These are phyloP conservation scores for Drosophila serrata DNA, from an alignment of 1,140 invertebrate species.

Conservation along the genomic window DNA sequence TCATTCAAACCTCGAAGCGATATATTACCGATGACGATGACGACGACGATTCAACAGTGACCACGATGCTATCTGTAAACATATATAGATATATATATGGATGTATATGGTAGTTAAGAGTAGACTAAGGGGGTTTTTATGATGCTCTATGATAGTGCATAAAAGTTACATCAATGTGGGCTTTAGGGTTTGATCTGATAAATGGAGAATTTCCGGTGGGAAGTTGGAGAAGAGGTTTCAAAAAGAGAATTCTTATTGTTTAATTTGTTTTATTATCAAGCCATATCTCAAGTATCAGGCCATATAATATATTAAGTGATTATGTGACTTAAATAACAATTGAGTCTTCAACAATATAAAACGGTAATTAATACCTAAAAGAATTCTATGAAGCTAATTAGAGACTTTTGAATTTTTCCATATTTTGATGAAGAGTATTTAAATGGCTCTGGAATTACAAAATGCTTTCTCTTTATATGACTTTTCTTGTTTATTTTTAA, in stretches of 20 bases:
- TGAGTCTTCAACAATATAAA: not conserved
- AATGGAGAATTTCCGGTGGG: constrained; percentile 6
- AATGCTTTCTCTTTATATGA: not conserved
- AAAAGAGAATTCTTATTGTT: not conserved
- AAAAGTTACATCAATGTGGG: not conserved
- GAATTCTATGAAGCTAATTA: not conserved
- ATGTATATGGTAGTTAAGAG: constrained; percentile 1
- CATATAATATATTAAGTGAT: constrained; percentile 1
- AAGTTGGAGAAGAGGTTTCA: not conserved
- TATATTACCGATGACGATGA: constrained; percentile 66
- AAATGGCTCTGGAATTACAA: not conserved
- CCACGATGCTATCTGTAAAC: constrained; percentile 46
- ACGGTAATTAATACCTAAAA: not conserved
- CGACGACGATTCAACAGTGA: constrained; percentile 22
- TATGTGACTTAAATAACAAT: constrained; percentile 8
- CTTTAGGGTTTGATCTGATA: not conserved
- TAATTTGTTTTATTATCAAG: not conserved
- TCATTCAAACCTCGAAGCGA: constrained; percentile 75
- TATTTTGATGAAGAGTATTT: constrained; percentile 7
- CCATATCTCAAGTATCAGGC: not conserved
- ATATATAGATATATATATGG: constrained; percentile 2
- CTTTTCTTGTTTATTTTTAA: constrained; percentile 38
- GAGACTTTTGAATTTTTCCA: not conserved
- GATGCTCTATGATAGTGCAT: constrained; percentile 6
- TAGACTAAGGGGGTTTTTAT: not conserved